Evolutionary conservation across 2,113 vertebrate genomes (phyloP).

Genomic region (Mobula birostris): DNA sequence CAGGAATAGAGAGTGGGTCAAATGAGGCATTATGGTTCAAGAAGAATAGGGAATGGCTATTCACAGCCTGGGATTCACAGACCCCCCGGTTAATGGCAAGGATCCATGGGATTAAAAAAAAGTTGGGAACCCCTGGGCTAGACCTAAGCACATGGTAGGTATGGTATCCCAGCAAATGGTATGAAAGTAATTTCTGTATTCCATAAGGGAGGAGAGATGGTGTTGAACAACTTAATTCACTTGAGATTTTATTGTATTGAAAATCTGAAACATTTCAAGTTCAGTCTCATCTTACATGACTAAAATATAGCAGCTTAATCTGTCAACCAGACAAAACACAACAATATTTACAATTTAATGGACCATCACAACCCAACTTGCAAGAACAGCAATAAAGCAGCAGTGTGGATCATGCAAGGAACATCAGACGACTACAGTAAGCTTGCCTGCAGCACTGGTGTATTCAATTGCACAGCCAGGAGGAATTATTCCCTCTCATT

Average conservation of each 20-base stretch:
- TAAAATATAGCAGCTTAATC: neutral
- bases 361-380: neutral
- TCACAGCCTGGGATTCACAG: too few relatives aligned
- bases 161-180: too few relatives aligned
- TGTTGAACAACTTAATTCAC: neutral
- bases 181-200: too few relatives aligned
- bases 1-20: too few relatives aligned
- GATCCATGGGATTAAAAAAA: too few relatives aligned
- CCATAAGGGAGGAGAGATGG: too few relatives aligned
- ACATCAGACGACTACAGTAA: neutral
- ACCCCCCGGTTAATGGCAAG: too few relatives aligned
- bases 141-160: too few relatives aligned
- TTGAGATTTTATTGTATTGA: neutral
- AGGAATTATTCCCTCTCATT: neutral
- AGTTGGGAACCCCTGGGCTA: too few relatives aligned
- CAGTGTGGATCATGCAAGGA: neutral
- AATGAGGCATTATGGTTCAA: too few relatives aligned
- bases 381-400: neutral
- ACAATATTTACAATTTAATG: neutral
- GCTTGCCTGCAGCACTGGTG: neutral
- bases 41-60: too few relatives aligned
- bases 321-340: neutral
- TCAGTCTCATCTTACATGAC: neutral
- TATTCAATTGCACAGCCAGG: neutral
- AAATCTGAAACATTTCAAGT: neutral